Evolutionary conservation across 2,113 vertebrate species (phyloP).

Genomic region (Cynopterus brachyotis): DNA sequence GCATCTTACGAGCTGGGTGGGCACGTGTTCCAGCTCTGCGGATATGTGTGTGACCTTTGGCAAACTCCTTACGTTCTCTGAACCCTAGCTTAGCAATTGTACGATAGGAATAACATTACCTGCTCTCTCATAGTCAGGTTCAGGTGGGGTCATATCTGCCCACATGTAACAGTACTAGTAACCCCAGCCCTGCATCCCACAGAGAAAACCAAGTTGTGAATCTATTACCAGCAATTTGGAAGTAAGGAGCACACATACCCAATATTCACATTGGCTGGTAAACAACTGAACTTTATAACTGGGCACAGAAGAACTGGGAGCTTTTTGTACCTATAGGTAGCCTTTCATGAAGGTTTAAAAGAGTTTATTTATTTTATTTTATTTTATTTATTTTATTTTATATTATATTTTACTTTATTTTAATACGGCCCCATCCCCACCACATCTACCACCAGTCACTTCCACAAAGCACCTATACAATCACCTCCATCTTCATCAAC

Average conservation of each 20-base stretch:
- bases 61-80: not conserved
- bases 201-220: not conserved
- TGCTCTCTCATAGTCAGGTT: not conserved
- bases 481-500: not conserved
- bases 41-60: not conserved
- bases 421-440: not conserved
- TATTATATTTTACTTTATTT: no score
- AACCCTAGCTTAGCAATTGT: not conserved
- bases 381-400: no score
- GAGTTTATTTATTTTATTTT: no score
- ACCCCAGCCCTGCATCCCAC: not conserved
- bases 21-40: not conserved
- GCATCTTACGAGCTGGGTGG: not conserved
- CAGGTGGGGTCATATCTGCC: not conserved
- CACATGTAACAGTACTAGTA: not conserved
- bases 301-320: not conserved
- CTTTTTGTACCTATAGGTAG: not conserved
- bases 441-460: not conserved
- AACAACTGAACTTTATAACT: not conserved
- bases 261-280: not conserved
- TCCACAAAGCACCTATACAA: not conserved
- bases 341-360: not conserved
- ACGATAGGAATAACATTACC: not conserved
- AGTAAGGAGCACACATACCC: not conserved
- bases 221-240: not conserved